A percentile compares a stretch with the other conserved stretches of the same genome.
These are phyloP conservation scores for Scrobipalpa atriplicella DNA, from an alignment of 2,888 invertebrate genomes.

Conservation along the genomic window DNA sequence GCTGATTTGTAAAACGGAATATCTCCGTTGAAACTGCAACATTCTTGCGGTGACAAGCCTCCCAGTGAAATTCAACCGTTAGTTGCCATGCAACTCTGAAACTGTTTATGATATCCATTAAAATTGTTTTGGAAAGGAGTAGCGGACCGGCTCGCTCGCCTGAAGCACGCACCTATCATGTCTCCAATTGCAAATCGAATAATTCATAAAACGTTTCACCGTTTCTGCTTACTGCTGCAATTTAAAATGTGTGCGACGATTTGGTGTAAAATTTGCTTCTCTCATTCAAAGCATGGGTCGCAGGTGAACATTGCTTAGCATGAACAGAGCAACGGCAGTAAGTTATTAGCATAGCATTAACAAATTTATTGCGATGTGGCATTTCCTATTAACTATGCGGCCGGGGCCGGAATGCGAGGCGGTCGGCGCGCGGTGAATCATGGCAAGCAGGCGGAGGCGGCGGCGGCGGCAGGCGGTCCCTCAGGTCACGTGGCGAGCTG, in stretches of 20 bases:
- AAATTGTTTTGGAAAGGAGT: conserved; percentile 22
- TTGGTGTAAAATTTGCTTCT: conserved; percentile 11
- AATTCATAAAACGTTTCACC: conserved; percentile 19
- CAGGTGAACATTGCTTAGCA: conserved; percentile 44
- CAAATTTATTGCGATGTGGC: conserved; percentile 66
- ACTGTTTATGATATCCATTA: conserved; percentile 23
- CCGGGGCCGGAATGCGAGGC: conserved; percentile 64
- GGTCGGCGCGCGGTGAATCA: conserved; percentile 72
- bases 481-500: conserved; percentile 64
- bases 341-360: conserved; percentile 56
- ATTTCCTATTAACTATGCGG: conserved; percentile 76
- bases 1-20: conserved; percentile 62
- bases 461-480: conserved; percentile 38
- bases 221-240: conserved; percentile 9
- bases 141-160: conserved; percentile 13
- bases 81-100: conserved; percentile 23
- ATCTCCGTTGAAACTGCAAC: conserved; percentile 46
- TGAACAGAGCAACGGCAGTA: conserved; percentile 37
- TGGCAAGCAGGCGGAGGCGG: conserved; percentile 46
- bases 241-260: neutral
- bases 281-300: conserved; percentile 34
- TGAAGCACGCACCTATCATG: conserved; percentile 22
- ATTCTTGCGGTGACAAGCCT: conserved; percentile 30
- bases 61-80: conserved; percentile 29
- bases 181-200: conserved; percentile 12